Base-by-base conservation (phyloP, 2,888 invertebrate species). In the Stenotaenia linearis region DNA sequence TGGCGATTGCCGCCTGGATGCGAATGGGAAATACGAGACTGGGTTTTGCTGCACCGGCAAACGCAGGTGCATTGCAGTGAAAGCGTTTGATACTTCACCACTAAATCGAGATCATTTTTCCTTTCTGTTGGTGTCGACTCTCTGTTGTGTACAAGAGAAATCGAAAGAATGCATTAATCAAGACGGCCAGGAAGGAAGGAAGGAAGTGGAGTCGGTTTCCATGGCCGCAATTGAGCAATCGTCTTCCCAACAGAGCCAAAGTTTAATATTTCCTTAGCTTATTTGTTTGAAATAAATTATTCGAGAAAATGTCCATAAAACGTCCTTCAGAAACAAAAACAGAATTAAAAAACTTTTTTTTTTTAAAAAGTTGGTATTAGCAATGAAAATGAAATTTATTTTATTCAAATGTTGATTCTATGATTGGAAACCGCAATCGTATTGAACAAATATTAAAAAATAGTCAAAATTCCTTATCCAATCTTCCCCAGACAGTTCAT, bases 111-210 rank as follows among this genome's bases (percentile, higher is more conserved):
- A 61, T 61, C 61, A 61, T 61, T 61, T 61, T 61, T 61, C 61
- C 25, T 23, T 61, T 25, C 61, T 61, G 45, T 5, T 15, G 6
- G 45, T 4, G 18, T 4, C 1, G 28, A 7, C 1, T 9, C n/a
- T n/a, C n/a, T 23, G 61, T 45, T 15, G 23, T 23, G 61, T 3
- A 25, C 5, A 25, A 12, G 45, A 61, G 61, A 61, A 61, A 61
- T 23, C 61, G 61, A 61, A 61, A 61, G 61, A 61, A 61, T 61
- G 61, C 61, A 61, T 61, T 61, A 61, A 61, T 61, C 61, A 61
- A 61, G 25, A 25, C 25, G 61, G 25, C 12, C 61, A 61, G 61
- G 61, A 61, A 61, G 61, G 61, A 56, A 56, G 56, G 56, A 61
- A 61, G 61, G 61, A 61, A 61, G 61, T 61, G 61, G 25, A 28